These are phyloP conservation scores for Falco naumanni DNA, from an alignment of 2,797 vertebrate genomes.

Conservation along the genomic window DNA sequence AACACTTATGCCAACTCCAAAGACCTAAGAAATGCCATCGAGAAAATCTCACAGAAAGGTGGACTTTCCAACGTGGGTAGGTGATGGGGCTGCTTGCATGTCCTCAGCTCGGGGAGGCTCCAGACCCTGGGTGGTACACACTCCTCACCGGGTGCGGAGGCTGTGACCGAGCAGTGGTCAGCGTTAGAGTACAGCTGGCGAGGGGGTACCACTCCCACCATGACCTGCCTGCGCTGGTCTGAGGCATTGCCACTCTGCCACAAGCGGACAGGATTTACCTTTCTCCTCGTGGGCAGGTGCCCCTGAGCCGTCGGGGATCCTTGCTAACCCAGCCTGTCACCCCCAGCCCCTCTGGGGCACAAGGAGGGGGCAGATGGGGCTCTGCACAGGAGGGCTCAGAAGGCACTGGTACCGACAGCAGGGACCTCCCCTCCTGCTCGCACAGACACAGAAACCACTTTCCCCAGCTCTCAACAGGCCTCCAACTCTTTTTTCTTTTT, in stretches of 20 bases:
- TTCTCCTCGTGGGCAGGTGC: neutral
- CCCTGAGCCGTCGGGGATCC: fast-evolving
- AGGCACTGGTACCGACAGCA: neutral
- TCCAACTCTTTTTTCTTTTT: neutral
- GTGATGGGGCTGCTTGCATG: conserved; percentile 49
- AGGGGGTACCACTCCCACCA: neutral
- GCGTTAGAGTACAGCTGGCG: neutral
- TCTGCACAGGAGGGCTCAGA: neutral
- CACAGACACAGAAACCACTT: neutral
- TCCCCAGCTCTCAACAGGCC: neutral
- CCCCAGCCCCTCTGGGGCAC: neutral
- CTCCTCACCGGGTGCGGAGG: neutral
- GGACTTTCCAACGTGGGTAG: conserved; percentile 94
- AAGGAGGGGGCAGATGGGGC: neutral
- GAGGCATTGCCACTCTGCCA: fast-evolving
- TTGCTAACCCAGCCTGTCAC: neutral
- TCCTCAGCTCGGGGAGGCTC: neutral
- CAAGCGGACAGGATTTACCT: neutral
- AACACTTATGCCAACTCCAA: conserved; percentile 85
- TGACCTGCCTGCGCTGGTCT: neutral
- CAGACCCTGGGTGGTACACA: neutral
- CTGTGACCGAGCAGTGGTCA: neutral
- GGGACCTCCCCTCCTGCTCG: neutral
- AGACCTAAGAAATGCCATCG: conserved; percentile 87
- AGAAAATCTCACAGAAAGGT: conserved; percentile 92